Evolutionary conservation across 2,113 vertebrate species (phyloP).

Genomic region (Clinocottus analis): DNA sequence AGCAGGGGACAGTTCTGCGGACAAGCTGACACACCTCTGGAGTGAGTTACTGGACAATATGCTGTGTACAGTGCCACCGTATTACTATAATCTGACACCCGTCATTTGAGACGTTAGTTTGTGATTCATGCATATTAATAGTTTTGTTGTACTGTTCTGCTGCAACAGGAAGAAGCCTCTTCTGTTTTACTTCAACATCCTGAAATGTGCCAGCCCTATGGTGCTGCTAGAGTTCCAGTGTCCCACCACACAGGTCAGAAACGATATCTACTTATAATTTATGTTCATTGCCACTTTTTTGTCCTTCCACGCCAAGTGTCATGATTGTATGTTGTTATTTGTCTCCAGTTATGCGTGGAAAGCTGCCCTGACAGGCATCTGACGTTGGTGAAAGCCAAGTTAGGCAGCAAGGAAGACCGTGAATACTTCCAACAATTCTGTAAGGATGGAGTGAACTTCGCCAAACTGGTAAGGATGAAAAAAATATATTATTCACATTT

Average conservation of each 20-base stretch:
- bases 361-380: constrained; percentile 85
- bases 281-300: not conserved
- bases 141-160: constrained; percentile 18
- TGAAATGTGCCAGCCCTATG: constrained; percentile 94
- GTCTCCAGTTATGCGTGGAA: constrained; percentile 89
- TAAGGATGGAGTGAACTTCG: constrained; percentile 69
- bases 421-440: constrained; percentile 88
- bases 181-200: constrained; percentile 96
- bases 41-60: constrained; percentile 82
- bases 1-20: constrained; percentile 95
- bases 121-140: not conserved
- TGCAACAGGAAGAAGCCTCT: constrained; percentile 88
- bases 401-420: constrained; percentile 17
- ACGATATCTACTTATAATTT: not conserved
- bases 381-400: constrained; percentile 75
- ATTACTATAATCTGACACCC: not conserved
- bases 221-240: constrained; percentile 95
- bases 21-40: constrained; percentile 87
- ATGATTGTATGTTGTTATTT: constrained; percentile 32
- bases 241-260: constrained; percentile 91
- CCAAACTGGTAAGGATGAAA: constrained; percentile 53
- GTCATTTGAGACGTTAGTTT: not conserved
- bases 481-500: not conserved
- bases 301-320: accelerated
- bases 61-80: not conserved